Evolutionary conservation across 1,140 invertebrate species (phyloP).

Genomic region (Hylyphantes graminicola): DNA sequence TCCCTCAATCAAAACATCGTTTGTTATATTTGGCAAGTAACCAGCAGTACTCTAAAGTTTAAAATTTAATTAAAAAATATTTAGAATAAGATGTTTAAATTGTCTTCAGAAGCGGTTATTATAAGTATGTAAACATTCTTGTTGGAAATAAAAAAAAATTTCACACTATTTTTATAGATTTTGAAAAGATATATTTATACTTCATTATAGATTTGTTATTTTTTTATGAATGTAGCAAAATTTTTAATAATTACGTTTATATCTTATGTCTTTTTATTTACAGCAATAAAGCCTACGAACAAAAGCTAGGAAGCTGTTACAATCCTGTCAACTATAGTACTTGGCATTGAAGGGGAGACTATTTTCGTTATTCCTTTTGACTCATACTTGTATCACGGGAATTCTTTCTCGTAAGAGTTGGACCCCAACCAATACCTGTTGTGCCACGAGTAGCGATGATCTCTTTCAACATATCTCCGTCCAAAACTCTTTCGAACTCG

Average conservation of each 20-base stretch:
- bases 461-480: background rate
- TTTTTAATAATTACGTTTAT: background rate
- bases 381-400: slow-evolving; percentile 18
- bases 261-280: background rate
- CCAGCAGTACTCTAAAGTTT: too few species aligned
- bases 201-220: background rate
- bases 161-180: background rate
- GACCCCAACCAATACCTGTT: slow-evolving; percentile 37
- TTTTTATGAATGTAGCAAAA: background rate
- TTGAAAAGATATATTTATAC: background rate
- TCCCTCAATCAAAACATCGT: too few species aligned
- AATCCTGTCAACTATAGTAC: background rate
- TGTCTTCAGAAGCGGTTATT: too few species aligned
- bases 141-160: too few species aligned
- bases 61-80: too few species aligned
- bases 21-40: too few species aligned
- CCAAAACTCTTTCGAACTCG: slow-evolving; percentile 3
- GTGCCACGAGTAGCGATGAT: background rate
- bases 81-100: too few species aligned
- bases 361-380: slow-evolving; percentile 26
- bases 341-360: slow-evolving; percentile 52
- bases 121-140: too few species aligned
- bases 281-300: slow-evolving; percentile 15
- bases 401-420: slow-evolving; percentile 36
- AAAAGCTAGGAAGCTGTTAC: background rate